Evolutionary conservation across 2,113 vertebrate genomes (phyloP).

Genomic region (Brachyhypopomus gauderio): DNA sequence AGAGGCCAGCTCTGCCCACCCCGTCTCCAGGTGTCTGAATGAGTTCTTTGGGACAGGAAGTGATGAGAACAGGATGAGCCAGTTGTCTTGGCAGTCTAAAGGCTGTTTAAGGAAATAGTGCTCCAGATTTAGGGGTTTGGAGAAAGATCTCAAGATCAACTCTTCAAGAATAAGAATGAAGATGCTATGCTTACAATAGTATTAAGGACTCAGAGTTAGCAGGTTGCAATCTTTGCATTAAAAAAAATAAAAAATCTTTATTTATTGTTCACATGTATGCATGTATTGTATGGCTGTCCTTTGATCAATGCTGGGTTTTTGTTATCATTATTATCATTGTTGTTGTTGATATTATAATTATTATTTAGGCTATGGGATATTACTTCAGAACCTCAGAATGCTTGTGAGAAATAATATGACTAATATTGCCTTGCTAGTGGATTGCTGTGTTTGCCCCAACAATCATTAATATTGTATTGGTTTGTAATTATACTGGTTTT

Average conservation of each 20-base stretch:
- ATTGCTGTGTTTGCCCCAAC: neutral
- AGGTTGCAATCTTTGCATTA: too few relatives aligned
- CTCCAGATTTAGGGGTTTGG: neutral
- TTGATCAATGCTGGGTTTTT: slow-evolving; percentile 3
- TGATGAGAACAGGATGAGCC: slow-evolving; percentile 13
- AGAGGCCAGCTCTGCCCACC: neutral
- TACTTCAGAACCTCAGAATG: neutral
- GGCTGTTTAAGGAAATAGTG: neutral
- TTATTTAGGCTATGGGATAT: too few relatives aligned
- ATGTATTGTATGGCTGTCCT: neutral
- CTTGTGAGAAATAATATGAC: slow-evolving; percentile 1
- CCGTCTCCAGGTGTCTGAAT: neutral
- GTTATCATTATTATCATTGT: too few relatives aligned
- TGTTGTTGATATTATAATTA: too few relatives aligned
- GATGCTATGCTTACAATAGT: neutral
- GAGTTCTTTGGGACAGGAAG: neutral
- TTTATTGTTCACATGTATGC: too few relatives aligned
- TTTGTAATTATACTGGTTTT: too few relatives aligned
- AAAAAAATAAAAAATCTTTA: too few relatives aligned
- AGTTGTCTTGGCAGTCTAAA: neutral
- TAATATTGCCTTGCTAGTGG: neutral
- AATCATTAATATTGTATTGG: neutral
- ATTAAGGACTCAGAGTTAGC: slow-evolving; percentile 5
- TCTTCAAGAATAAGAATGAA: slow-evolving; percentile 16
- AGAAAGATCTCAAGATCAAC: slow-evolving; percentile 12